These are phyloP conservation scores for Hyposoter didymator DNA, from an alignment of 2,888 invertebrate species.

Conservation along the genomic window DNA sequence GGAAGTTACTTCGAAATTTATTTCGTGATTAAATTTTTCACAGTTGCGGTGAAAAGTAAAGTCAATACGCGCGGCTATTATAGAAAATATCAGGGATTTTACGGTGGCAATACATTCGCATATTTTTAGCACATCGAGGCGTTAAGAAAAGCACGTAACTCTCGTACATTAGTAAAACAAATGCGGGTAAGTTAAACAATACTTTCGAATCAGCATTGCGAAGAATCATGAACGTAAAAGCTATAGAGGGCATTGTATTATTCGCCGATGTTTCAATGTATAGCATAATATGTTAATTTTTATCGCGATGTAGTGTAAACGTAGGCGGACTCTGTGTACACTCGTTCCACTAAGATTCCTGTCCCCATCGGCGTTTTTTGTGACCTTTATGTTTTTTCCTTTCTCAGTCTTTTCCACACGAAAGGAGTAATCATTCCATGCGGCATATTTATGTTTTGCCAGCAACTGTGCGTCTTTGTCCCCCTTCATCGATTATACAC, in stretches of 20 bases:
- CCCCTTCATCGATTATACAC: too few relatives aligned
- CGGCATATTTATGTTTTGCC: too few relatives aligned
- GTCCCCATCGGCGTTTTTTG: conserved; percentile 29
- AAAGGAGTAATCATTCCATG: conserved; percentile 30
- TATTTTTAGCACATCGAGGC: conserved; percentile 8
- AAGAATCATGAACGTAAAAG: background rate
- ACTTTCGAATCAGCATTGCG: background rate
- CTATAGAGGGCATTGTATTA: conserved; percentile 25
- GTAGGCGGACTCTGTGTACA: conserved; percentile 28
- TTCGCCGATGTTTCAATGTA: conserved; percentile 26
- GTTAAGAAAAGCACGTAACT: conserved; percentile 21
- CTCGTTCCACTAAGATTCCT: conserved; percentile 29
- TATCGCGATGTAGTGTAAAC: conserved; percentile 15
- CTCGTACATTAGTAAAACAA: conserved; percentile 11
- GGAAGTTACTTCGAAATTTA: background rate
- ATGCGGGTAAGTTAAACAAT: conserved; percentile 8
- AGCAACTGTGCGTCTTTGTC: too few relatives aligned
- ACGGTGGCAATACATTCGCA: background rate
- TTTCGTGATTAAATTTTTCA: background rate
- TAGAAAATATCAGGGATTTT: background rate
- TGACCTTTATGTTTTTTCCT: conserved; percentile 53
- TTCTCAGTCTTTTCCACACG: background rate
- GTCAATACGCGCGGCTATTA: background rate
- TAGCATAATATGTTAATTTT: conserved; percentile 34
- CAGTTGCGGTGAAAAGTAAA: background rate